These are phyloP conservation scores for Acanthosepion pharaonis DNA, from an alignment of 2,888 invertebrate genomes.

Conservation along the genomic window DNA sequence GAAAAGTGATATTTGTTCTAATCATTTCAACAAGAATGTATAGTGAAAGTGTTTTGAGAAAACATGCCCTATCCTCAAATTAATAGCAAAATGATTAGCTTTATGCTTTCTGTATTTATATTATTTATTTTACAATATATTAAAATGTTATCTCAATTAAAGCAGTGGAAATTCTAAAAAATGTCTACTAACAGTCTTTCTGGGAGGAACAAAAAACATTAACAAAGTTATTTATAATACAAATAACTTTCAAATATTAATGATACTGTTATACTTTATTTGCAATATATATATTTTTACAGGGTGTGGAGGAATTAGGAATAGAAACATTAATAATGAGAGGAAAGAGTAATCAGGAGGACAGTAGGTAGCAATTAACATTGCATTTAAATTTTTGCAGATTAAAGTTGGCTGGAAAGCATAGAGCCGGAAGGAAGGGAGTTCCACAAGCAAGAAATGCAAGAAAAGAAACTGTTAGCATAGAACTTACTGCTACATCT, in stretches of 20 bases:
- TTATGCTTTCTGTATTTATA: neutral
- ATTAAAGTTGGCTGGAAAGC: too few species aligned
- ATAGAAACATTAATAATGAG: too few species aligned
- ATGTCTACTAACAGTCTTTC: neutral
- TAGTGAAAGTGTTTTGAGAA: neutral
- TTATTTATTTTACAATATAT: neutral
- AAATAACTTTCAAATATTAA: neutral
- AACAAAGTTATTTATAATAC: neutral
- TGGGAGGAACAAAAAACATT: neutral
- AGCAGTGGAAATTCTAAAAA: neutral
- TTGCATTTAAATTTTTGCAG: too few species aligned
- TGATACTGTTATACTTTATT: neutral
- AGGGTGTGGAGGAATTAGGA: too few species aligned
- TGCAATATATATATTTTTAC: neutral
- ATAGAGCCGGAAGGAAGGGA: too few species aligned
- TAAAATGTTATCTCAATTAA: neutral
- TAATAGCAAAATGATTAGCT: neutral
- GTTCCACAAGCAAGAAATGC: too few species aligned
- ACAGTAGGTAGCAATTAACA: too few species aligned
- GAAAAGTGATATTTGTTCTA: neutral
- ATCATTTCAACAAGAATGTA: neutral
- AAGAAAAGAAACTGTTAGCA: too few species aligned
- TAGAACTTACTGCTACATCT: too few species aligned
- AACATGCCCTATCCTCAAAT: neutral
- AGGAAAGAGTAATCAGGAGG: too few species aligned